These are phyloP conservation scores for Heteromurus nitidus DNA, from an alignment of 2,888 invertebrate species.

Conservation along the genomic window DNA sequence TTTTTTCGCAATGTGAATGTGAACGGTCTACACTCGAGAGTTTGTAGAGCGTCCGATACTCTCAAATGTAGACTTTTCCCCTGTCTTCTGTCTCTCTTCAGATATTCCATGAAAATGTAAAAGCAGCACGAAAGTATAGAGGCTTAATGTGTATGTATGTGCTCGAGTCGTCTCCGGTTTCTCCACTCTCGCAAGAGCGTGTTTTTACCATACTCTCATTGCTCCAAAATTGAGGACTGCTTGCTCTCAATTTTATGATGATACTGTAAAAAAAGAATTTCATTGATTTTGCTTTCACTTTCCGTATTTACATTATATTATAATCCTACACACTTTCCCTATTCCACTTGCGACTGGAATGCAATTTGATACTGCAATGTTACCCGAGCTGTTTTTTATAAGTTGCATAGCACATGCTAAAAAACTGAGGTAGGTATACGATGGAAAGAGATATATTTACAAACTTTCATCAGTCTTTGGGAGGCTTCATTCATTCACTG, in stretches of 20 bases:
- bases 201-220: constrained; percentile 1
- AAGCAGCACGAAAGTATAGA: too few species aligned
- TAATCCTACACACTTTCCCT: neutral
- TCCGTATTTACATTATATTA: constrained; percentile 13
- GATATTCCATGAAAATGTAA: too few species aligned
- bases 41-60: too few species aligned
- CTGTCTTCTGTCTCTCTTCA: too few species aligned
- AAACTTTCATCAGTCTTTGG: too few species aligned
- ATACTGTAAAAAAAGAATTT: constrained; percentile 26
- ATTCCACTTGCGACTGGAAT: neutral
- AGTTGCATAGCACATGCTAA: too few species aligned
- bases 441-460: too few species aligned
- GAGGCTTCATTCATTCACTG: too few species aligned
- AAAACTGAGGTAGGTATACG: too few species aligned
- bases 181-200: too few species aligned
- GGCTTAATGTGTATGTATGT: neutral
- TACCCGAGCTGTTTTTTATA: too few species aligned
- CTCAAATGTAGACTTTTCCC: too few species aligned
- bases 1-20: neutral
- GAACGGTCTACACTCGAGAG: neutral
- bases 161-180: neutral
- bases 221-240: neutral
- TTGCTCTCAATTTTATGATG: neutral
- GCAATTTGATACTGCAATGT: neutral
- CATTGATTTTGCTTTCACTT: constrained; percentile 23